Base-by-base conservation (phyloP, 2,113 vertebrate genomes). In the Prochilodus magdalenae region DNA sequence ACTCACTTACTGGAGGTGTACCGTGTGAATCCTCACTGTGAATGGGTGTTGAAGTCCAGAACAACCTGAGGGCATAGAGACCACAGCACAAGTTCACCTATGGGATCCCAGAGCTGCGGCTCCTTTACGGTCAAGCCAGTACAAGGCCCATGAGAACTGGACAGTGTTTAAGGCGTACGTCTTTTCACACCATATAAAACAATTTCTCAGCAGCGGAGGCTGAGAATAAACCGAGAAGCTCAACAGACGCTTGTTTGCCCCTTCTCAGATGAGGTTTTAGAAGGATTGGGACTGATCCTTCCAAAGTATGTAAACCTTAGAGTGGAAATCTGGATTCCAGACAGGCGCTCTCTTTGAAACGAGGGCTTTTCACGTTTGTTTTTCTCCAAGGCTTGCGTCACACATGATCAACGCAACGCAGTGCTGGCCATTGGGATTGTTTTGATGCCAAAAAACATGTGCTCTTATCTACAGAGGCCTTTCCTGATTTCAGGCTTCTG, bases 31-130 rank as follows among this genome's bases (percentile, higher is more conserved):
- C 96, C 97, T 86, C 93, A 94, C 72, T 97, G 97, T 88, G 95
- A 97, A 82, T 99, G 98, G 98, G 92, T 98, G 84, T 94, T 99
- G 86, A 98, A 99, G 86, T 96, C 96, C 63, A 93, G 93, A 75
- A 83, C 89, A 73, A 93, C 87, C 86, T 95, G 93, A 94, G 87
- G 7, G 29, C 44, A 18, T 57, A 20, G 22, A 18, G 11, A 8
- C 30, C 44, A 6, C 47, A 66, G 72, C 83, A 36, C 33, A 18
- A 53, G 30, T 65, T 60, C 7, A n/a, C 62, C 36, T 24, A 62
- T 40, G 11, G n/a, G 73, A 71, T 55, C 8, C 60, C 62, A 59
- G 29, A n/a, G 53, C 4, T 33, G 51, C 22, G 30, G 74, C 82
- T 69, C 20, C 66, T 83, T 80, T 60, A 47, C 66, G 80, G 59